These are phyloP conservation scores for Propithecus deckenii DNA, from an alignment of 2,797 vertebrate genomes.

Conservation along the genomic window DNA sequence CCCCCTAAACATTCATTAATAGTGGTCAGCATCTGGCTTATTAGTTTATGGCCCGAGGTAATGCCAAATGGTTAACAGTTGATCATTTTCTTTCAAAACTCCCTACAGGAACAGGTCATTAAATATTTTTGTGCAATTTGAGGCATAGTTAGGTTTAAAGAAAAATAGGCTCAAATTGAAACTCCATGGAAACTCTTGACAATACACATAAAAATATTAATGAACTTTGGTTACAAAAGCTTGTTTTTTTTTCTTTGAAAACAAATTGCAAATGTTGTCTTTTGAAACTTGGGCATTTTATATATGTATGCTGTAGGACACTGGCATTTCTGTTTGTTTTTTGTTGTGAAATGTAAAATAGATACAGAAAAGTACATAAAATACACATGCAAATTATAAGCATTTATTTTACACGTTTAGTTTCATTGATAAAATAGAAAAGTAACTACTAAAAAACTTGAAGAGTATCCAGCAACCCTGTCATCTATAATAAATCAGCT, in stretches of 20 bases:
- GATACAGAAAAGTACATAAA: neutral
- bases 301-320: neutral
- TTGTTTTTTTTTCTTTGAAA: slow-evolving; percentile 24
- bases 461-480: neutral
- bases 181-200: neutral
- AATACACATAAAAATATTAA: slow-evolving; percentile 40
- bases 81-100: slow-evolving; percentile 66
- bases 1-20: neutral
- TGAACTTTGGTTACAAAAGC: neutral
- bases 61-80: slow-evolving; percentile 56
- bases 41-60: slow-evolving; percentile 67
- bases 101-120: slow-evolving; percentile 50
- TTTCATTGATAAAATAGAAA: slow-evolving; percentile 29
- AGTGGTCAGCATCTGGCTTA: slow-evolving; percentile 63
- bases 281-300: slow-evolving; percentile 45
- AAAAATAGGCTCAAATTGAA: slow-evolving; percentile 49
- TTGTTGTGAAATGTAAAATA: slow-evolving; percentile 27
- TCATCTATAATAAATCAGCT: neutral
- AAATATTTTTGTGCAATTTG: slow-evolving; percentile 67
- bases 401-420: neutral
- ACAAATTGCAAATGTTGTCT: neutral
- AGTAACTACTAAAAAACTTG: neutral
- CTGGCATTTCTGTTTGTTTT: neutral
- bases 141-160: slow-evolving; percentile 57
- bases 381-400: neutral